A percentile compares a stretch with the other conserved stretches of the same genome.
Conservation (phyloP, 2,888 invertebrate genomes). For the Drosophila recens region DNA sequence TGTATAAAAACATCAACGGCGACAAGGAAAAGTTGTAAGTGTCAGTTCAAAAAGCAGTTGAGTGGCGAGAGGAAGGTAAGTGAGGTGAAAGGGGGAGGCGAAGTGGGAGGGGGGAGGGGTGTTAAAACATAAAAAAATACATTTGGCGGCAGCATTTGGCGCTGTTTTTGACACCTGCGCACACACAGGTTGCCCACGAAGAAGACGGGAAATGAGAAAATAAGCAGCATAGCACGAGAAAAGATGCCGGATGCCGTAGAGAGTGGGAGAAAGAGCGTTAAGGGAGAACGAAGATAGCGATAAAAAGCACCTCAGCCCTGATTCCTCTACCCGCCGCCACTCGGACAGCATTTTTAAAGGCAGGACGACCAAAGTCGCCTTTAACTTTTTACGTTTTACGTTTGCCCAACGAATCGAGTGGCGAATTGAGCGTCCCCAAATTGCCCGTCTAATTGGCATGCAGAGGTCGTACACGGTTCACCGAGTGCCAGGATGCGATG, state of each 20-base stretch:
- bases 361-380: slow-evolving; percentile 23
- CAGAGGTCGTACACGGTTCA: slow-evolving; percentile 72
- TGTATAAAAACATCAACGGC: slow-evolving; percentile 75
- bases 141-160: slow-evolving; percentile 68
- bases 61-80: not conserved
- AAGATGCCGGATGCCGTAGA: slow-evolving; percentile 8
- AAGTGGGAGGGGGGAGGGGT: slow-evolving; percentile 40
- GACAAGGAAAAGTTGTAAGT: slow-evolving; percentile 74
- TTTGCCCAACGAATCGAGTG: slow-evolving; percentile 42
- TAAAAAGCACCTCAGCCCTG: slow-evolving; percentile 46
- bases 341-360: slow-evolving; percentile 47
- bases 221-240: slow-evolving; percentile 57
- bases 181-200: slow-evolving; percentile 54
- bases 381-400: slow-evolving; percentile 48
- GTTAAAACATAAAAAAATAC: slow-evolving; percentile 66
- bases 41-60: slow-evolving; percentile 62
- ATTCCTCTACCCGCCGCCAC: not conserved
- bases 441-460: slow-evolving; percentile 72
- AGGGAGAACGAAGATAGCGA: slow-evolving; percentile 30
- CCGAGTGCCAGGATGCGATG: slow-evolving; percentile 11
- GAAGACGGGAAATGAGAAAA: slow-evolving; percentile 75
- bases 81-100: slow-evolving; percentile 21
- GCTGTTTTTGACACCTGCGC: slow-evolving; percentile 77
- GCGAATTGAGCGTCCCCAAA: slow-evolving; percentile 36
- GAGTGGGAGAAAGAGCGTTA: not conserved